Percentiles rank a stretch among this genome's conserved stretches.
phyloP scores from a whole-genome alignment of 2,888 invertebrate genomes.

The Drosophila villosipedis region DNA sequence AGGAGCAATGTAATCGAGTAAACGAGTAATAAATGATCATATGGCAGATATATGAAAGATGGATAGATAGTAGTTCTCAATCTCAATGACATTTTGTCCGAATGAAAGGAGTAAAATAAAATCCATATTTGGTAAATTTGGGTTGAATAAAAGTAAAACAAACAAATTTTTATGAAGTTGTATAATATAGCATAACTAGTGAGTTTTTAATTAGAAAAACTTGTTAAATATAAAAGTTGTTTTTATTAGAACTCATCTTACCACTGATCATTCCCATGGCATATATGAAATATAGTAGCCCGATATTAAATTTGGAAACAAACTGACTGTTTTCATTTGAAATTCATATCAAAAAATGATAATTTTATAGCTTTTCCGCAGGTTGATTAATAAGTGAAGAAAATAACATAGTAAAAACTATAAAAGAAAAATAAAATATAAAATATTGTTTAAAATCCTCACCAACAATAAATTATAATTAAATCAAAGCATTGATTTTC shows the following conservation, averaged over 20 bases:
- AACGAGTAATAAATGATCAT: not conserved
- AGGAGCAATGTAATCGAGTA: not conserved
- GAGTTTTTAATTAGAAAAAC: not conserved
- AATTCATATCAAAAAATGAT: not conserved
- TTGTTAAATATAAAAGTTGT: not conserved
- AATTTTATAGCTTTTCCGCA: not conserved
- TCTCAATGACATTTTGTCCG: not conserved
- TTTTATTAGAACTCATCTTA: not conserved
- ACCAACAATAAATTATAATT: not conserved
- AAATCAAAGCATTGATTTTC: not conserved
- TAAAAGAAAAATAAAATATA: not conserved
- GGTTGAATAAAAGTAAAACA: too few relatives aligned
- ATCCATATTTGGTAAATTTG: too few relatives aligned
- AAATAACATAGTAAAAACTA: not conserved
- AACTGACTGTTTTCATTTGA: not conserved
- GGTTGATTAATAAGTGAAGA: not conserved
- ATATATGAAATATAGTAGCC: not conserved
- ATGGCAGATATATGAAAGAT: not conserved
- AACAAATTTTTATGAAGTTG: too few relatives aligned
- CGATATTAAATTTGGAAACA: not conserved
- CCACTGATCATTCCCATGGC: not conserved
- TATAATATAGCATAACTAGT: not conserved
- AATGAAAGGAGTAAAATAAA: not conserved
- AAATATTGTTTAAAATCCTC: not conserved
- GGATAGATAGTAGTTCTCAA: rapidly evolving